Evolutionary conservation across 1,140 invertebrate genomes (phyloP).

Genomic region (Tetramorium parvispinum): DNA sequence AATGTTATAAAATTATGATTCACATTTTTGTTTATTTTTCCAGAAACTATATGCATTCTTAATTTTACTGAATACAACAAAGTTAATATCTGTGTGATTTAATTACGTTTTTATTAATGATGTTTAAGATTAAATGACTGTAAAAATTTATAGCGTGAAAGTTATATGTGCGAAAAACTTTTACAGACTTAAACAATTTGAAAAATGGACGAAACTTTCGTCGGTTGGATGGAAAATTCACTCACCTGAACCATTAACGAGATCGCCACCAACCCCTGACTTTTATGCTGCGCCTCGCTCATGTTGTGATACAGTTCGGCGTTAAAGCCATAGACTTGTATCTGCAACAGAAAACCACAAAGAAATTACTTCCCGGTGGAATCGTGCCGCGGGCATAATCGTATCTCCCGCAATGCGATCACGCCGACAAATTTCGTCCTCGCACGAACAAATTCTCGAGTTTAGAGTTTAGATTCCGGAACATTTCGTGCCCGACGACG

Average conservation of each 20-base stretch:
- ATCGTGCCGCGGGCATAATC: constrained; percentile 32
- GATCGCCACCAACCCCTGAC: constrained; percentile 96
- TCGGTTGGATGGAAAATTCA: constrained; percentile 34
- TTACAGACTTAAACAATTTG: constrained; percentile 18
- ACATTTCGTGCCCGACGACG: constrained; percentile 38
- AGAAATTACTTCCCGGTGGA: constrained; percentile 58
- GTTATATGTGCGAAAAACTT: constrained; percentile 15
- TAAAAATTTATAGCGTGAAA: constrained; percentile 31
- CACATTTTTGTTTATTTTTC: background rate
- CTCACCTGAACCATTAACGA: constrained; percentile 97
- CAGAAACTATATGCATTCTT: background rate
- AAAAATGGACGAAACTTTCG: constrained; percentile 49
- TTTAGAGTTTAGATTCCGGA: constrained; percentile 50
- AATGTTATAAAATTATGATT: background rate
- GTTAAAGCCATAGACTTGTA: constrained; percentile 98
- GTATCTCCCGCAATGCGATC: constrained; percentile 59
- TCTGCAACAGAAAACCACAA: constrained; percentile 88
- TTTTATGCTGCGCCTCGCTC: constrained; percentile 96
- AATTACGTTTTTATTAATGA: constrained; percentile 47
- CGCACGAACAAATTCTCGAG: constrained; percentile 56
- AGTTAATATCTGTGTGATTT: background rate
- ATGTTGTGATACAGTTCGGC: constrained; percentile 98
- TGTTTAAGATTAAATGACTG: constrained; percentile 13
- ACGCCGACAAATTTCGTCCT: constrained; percentile 64
- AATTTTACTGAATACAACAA: background rate